Base-by-base conservation (phyloP, 2,797 vertebrate genomes). In the Otolemur crassicaudatus region DNA sequence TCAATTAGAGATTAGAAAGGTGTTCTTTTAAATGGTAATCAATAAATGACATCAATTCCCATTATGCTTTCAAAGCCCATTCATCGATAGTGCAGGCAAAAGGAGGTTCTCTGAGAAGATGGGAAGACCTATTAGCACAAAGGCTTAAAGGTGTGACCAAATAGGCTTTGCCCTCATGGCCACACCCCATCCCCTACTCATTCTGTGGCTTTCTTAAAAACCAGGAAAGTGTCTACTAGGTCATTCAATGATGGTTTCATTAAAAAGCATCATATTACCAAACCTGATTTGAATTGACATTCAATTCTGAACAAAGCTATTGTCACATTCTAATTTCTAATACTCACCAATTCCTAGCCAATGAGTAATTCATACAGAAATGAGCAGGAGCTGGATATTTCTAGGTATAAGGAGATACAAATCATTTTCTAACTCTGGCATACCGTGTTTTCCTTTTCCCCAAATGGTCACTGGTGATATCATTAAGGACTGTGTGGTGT, bases 21-120 rank as follows among this genome's bases (percentile, higher is more conserved):
- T 77, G 0, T 97, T 19, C 58, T 97, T 97, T 97, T 98, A 98
- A 98, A 98, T 97, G 96, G 96, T 93, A 97, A 97, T 98, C 97
- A 10, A 97, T 98, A 97, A 46, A 94, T 92, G 65, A n/a, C 93
- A 97, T 98, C 97, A 97, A 94, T 97, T 97, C 80, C 83, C 81
- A 96, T 97, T 97, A 96, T 90, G 86, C 61, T 98, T 98, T 98
- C 87, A 97, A 97, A 98, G 91, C 73, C 63, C 95, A 94, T 97
- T 96, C 91, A 96, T 97, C 95, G 90, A 87, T 95, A 91, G 12
- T 90, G 77, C 92, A 95, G 72, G 75, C 84, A 94, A 97, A 91
- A 93, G 79, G 58, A 81, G 31, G 84, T 61, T 96, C n/a, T 97
- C 72, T 93, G 84, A 94, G 53, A 97, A 94, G 85, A 97, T 91